Base-by-base conservation (phyloP, 53 echinoderm and acorn worm genomes). In the Apostichopus leukothele region DNA sequence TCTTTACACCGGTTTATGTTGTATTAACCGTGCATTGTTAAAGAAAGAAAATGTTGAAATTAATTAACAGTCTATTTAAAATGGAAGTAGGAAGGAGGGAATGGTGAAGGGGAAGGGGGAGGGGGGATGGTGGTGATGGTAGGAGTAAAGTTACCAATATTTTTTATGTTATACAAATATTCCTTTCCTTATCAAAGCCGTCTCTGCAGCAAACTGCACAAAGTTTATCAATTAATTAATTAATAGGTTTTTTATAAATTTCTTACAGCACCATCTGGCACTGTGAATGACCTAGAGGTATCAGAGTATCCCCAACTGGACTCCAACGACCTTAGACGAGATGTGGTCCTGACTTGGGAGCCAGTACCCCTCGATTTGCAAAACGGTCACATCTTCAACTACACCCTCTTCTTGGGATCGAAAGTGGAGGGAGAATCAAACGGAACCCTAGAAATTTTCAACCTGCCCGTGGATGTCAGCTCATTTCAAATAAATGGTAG, bases 331-430 rank as follows among this genome's bases (percentile, higher is more conserved):
- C 22, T 75, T 7, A 74, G 73, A 18, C 52, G 88, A 21, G 88
- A 87, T 27, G 75, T 75, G 11, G 13, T 75, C 51, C 55, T 87
- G 74, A 75, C 74, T 8, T 87, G 88, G 88, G 74, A 87, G 23
- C 74, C 74, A 5, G 88, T 87, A 1, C 88, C 88, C 12, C 9
- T 8, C 6, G 51, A 18, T 5, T 55, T 87, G 23, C 88, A 87
- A 21, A 87, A 87, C 51, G 88, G 88, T n/a, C 55, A 53, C 50
- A 87, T 87, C 55, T 19, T 75, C 53, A 87, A 87, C 54, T 87
- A 87, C 75, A 75, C 88, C 54, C 26, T 87, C 53, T 74, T 16
- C 12, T 7, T 87, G 23, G 16, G 9, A 9, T 51, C 88, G 1
- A 52, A 74, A 9, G 88, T 11, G 6, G 75, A n/a, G 16, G 88